phyloP scores from a whole-genome alignment of 2,888 invertebrate species.

The Parnassius smintheus region DNA sequence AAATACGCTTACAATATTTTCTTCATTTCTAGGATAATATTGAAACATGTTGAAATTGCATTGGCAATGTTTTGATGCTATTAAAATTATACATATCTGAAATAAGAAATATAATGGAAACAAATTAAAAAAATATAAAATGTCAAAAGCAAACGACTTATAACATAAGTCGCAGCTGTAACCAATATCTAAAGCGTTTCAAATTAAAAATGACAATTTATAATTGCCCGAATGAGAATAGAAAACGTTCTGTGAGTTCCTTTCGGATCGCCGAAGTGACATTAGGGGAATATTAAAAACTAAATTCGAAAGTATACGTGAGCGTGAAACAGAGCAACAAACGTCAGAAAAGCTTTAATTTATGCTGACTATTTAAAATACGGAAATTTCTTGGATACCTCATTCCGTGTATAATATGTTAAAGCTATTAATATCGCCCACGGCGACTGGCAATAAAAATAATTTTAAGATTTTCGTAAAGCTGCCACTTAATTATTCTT shows the following conservation, averaged over 20 bases:
- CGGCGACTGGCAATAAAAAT: slow-evolving; percentile 27
- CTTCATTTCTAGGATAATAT: slow-evolving; percentile 34
- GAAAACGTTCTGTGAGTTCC: slow-evolving; percentile 36
- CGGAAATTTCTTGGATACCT: slow-evolving; percentile 51
- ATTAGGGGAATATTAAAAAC: slow-evolving; percentile 36
- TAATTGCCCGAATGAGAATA: slow-evolving; percentile 57
- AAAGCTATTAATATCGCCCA: slow-evolving; percentile 48
- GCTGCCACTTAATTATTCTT: slow-evolving; percentile 5
- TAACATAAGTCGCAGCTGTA: slow-evolving; percentile 50
- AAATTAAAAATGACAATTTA: slow-evolving; percentile 70
- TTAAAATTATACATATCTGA: too few relatives aligned
- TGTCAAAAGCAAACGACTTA: slow-evolving; percentile 30
- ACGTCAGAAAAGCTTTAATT: slow-evolving; percentile 59
- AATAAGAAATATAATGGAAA: slow-evolving; percentile 4
- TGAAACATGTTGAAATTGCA: background rate
- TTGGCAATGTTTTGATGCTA: too few relatives aligned
- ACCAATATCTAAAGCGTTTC: slow-evolving; percentile 55
- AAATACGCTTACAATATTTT: slow-evolving; percentile 54
- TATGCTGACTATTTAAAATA: slow-evolving; percentile 56
- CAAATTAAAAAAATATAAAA: slow-evolving; percentile 11
- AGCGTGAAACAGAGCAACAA: slow-evolving; percentile 51
- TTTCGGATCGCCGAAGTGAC: slow-evolving; percentile 39
- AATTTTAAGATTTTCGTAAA: slow-evolving; percentile 23
- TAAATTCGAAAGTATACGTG: slow-evolving; percentile 39
- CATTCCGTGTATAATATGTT: slow-evolving; percentile 40